phyloP scores from a whole-genome alignment of 2,113 vertebrate species.

The Shinisaurus crocodilurus region DNA sequence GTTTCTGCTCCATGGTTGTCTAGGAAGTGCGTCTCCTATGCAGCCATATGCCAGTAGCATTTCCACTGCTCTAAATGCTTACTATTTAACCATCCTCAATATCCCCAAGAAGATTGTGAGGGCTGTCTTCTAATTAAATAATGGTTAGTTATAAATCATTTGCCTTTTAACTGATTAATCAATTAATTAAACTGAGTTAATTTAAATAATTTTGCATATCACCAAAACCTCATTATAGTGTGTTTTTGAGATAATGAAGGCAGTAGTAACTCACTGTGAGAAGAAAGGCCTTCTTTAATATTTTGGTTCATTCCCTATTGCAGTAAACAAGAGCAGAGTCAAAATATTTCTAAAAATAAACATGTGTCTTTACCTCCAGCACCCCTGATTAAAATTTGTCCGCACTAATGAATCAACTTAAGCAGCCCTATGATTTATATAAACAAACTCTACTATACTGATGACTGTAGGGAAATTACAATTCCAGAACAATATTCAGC shows the following conservation, averaged over 20 bases:
- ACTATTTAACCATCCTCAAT: background rate
- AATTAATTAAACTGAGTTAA: background rate
- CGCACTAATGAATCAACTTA: background rate
- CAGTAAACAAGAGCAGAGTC: background rate
- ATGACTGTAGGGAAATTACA: background rate
- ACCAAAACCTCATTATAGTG: background rate
- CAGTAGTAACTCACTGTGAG: background rate
- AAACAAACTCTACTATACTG: background rate
- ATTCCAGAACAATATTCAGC: background rate
- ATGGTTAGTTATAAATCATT: background rate
- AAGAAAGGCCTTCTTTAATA: background rate
- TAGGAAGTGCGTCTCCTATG: background rate
- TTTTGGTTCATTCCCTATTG: background rate
- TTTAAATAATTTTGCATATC: background rate
- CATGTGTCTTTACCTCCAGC: background rate
- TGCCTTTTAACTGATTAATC: conserved; percentile 1
- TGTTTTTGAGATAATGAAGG: background rate
- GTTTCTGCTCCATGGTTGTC: background rate
- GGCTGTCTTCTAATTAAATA: background rate
- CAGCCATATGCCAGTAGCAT: background rate
- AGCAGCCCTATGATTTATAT: background rate
- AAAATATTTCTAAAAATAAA: background rate
- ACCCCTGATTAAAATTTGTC: background rate
- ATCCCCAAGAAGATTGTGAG: background rate
- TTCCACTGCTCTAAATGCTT: background rate